phyloP scores from a whole-genome alignment of 2,888 invertebrate species.

The Acanthosepion lycidas region DNA sequence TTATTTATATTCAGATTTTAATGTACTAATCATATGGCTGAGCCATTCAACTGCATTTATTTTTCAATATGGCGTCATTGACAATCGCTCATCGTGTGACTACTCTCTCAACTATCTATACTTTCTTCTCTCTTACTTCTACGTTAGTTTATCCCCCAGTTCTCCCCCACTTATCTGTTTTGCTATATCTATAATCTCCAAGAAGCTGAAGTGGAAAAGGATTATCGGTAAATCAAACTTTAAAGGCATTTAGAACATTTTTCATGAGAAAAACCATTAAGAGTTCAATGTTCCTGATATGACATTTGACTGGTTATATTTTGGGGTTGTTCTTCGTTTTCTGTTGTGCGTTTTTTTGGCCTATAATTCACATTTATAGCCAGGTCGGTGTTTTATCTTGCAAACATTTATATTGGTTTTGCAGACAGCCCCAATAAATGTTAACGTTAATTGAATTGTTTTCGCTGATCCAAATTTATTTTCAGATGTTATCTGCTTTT shows the following conservation, averaged over 20 bases:
- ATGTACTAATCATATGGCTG: conserved; percentile 33
- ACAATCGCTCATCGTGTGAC: conserved; percentile 7
- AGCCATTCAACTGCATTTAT: conserved; percentile 11
- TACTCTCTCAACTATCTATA: background rate
- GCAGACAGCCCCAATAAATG: background rate
- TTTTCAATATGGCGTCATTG: background rate
- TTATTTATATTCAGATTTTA: background rate
- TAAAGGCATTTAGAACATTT: conserved; percentile 33
- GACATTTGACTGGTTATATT: conserved; percentile 33
- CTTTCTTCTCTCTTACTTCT: no score
- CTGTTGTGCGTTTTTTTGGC: background rate
- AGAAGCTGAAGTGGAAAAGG: background rate
- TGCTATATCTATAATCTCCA: conserved; percentile 7
- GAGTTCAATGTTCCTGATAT: conserved; percentile 1
- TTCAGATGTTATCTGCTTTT: background rate
- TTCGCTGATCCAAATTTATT: conserved; percentile 14
- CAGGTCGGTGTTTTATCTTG: conserved; percentile 12
- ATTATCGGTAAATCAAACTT: conserved; percentile 33
- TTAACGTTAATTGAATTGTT: conserved; percentile 33
- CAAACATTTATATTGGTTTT: background rate
- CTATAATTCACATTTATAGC: background rate
- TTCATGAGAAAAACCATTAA: conserved; percentile 33
- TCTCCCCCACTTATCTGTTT: background rate
- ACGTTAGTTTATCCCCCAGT: background rate
- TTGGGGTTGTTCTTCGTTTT: background rate